A percentile compares a stretch with the other conserved stretches of the same genome.
phyloP scores from a whole-genome alignment of 1,140 invertebrate species.

The Monochamus saltuarius region DNA sequence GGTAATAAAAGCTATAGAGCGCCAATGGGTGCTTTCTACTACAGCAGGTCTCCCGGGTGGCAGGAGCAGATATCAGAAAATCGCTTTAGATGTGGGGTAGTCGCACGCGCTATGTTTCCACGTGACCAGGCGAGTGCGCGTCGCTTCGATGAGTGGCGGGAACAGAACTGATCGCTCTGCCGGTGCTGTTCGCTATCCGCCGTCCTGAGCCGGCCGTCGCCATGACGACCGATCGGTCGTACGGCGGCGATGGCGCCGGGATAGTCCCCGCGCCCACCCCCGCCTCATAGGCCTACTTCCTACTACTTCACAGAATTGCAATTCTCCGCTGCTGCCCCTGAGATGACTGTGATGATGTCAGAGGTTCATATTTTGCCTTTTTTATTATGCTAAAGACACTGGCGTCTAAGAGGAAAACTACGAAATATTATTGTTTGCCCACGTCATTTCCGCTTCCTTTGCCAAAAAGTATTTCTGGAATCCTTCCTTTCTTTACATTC shows the following conservation, averaged over 20 bases:
- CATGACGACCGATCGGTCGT: conserved; percentile 40
- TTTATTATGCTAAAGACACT: conserved; percentile 1
- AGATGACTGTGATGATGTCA: neutral
- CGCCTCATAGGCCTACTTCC: conserved; percentile 24
- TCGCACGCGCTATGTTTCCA: conserved; percentile 38
- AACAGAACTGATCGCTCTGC: conserved; percentile 32
- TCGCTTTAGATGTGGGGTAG: neutral
- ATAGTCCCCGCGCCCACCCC: conserved; percentile 26
- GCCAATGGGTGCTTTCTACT: conserved; percentile 10
- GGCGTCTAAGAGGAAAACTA: no score
- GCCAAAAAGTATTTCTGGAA: no score
- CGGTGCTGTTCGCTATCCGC: conserved; percentile 12
- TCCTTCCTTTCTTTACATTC: no score
- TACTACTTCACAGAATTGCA: conserved; percentile 13
- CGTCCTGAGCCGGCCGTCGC: conserved; percentile 30
- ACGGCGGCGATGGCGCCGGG: conserved; percentile 45
- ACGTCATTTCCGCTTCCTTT: no score
- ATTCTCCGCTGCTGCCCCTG: conserved; percentile 1
- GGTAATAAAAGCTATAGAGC: conserved; percentile 7
- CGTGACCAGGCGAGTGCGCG: conserved; percentile 46
- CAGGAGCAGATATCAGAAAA: conserved; percentile 8
- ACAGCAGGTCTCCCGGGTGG: conserved; percentile 16
- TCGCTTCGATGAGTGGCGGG: conserved; percentile 44
- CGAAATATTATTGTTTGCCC: no score
- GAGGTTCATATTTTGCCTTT: conserved; percentile 19